A percentile compares a stretch with the other conserved stretches of the same genome.
Conservation (phyloP, 2,888 invertebrate genomes). For the Nasonovia ribisnigri region DNA sequence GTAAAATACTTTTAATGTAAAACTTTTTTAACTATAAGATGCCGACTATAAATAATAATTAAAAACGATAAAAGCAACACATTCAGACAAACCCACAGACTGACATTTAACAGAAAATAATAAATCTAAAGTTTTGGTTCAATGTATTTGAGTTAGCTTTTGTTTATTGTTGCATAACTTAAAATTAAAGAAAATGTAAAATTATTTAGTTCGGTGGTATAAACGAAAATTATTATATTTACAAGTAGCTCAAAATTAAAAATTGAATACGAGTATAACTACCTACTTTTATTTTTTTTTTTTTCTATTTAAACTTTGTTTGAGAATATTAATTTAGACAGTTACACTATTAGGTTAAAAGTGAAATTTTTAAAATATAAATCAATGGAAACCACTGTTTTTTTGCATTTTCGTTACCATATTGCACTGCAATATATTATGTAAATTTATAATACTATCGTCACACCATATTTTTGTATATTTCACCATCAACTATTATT, state of each 20-base stretch:
- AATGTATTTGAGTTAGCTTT: not conserved
- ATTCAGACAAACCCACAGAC: not conserved
- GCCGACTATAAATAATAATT: not conserved
- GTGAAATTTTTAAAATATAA: too few relatives aligned
- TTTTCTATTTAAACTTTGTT: too few relatives aligned
- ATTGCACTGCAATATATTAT: too few relatives aligned
- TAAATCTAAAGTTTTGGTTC: slow-evolving; percentile 11
- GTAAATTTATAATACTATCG: too few relatives aligned
- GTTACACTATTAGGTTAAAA: too few relatives aligned
- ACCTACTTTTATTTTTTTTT: too few relatives aligned
- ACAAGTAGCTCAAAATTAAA: not conserved
- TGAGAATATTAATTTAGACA: too few relatives aligned
- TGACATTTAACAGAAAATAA: slow-evolving; percentile 15
- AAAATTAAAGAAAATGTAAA: not conserved
- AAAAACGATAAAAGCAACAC: slow-evolving; percentile 3
- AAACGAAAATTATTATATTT: not conserved
- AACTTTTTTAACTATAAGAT: not conserved
- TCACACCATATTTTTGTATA: not conserved
- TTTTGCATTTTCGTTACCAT: too few relatives aligned
- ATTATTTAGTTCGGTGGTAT: not conserved
- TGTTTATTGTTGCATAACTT: not conserved
- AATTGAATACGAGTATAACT: not conserved
- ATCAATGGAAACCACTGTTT: too few relatives aligned
- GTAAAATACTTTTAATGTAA: not conserved
- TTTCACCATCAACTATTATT: not conserved